A percentile compares a stretch with the other conserved stretches of the same genome.
These are phyloP conservation scores for Alfaro cultratus DNA, from an alignment of 2,797 vertebrate species.

Conservation along the genomic window DNA sequence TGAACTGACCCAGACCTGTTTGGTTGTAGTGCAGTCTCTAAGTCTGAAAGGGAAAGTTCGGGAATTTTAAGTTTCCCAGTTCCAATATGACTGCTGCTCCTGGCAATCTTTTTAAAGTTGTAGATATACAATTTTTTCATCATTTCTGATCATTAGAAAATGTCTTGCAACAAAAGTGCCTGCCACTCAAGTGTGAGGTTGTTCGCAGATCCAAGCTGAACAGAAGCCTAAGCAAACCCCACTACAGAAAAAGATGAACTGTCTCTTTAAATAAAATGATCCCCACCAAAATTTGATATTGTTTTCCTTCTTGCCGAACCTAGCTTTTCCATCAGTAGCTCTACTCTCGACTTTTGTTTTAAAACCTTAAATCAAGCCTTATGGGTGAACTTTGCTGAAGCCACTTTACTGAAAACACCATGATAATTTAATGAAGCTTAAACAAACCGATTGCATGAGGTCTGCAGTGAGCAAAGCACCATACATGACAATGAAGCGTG, in stretches of 20 bases:
- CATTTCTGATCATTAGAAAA: neutral
- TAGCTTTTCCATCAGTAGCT: neutral
- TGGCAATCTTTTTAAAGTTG: neutral
- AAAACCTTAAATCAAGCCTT: conserved; percentile 8
- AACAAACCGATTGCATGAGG: conserved; percentile 17
- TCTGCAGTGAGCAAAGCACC: conserved; percentile 20
- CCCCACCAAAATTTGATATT: neutral
- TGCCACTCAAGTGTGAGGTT: no score
- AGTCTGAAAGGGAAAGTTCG: neutral
- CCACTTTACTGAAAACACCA: neutral
- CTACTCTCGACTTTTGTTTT: neutral
- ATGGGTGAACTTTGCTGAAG: neutral
- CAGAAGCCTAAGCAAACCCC: neutral
- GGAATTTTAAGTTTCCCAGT: neutral
- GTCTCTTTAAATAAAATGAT: neutral
- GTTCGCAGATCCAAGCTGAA: no score
- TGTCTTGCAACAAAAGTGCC: no score
- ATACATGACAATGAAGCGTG: conserved; percentile 49
- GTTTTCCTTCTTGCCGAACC: neutral
- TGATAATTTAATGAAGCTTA: conserved; percentile 31
- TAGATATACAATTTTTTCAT: neutral
- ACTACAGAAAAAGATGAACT: neutral
- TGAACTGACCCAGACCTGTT: neutral
- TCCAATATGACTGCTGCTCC: neutral
- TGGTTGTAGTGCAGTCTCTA: neutral